Evolutionary conservation across 2,113 vertebrate genomes (phyloP).

Genomic region (Chionis minor): DNA sequence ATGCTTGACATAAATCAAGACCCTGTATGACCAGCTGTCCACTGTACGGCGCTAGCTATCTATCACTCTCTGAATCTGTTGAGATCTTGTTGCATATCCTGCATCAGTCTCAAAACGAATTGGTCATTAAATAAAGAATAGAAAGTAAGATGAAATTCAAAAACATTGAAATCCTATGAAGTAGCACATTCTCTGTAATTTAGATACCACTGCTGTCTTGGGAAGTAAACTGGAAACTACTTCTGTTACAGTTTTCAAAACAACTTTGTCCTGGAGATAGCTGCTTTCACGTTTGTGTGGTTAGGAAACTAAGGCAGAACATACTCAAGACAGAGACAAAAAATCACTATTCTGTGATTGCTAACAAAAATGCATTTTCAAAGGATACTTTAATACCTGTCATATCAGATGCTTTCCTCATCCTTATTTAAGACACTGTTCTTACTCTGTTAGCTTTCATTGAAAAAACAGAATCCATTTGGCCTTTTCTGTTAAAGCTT

Average conservation of each 20-base stretch:
- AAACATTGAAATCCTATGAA: background rate
- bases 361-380: background rate
- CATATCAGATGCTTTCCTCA: background rate
- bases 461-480: background rate
- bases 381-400: background rate
- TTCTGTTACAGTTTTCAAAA: background rate
- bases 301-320: background rate
- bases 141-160: background rate
- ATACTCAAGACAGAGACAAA: background rate
- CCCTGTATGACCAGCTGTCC: background rate
- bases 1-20: background rate
- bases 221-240: background rate
- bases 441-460: background rate
- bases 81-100: background rate
- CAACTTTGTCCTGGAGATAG: background rate
- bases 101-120: background rate
- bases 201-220: background rate
- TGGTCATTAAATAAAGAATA: background rate
- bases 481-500: background rate
- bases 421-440: background rate
- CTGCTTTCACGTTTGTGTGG: background rate
- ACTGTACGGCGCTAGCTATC: background rate
- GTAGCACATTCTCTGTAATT: background rate
- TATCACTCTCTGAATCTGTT: background rate
- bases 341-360: background rate